A percentile compares a stretch with the other conserved stretches of the same genome.
Evolutionary conservation across 2,797 vertebrate species (phyloP).

Genomic region (Myotis vivesi): DNA sequence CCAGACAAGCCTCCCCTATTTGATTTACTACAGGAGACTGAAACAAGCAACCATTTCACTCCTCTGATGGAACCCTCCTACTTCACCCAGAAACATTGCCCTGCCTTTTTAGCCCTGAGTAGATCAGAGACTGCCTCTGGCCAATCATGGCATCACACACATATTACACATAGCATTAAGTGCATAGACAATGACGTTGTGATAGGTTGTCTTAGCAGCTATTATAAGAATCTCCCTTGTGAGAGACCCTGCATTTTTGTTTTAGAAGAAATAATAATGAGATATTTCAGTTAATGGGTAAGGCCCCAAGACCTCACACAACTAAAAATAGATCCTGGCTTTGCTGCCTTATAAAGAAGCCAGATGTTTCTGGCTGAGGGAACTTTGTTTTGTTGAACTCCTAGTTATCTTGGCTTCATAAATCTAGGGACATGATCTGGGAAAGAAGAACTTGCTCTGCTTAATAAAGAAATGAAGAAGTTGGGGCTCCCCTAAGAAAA

Average conservation of each 20-base stretch:
- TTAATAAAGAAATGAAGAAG: not conserved
- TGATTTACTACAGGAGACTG: not conserved
- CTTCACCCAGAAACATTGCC: not conserved
- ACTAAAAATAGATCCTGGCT: not conserved
- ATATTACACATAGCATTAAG: not conserved
- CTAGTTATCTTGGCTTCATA: not conserved
- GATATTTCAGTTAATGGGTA: not conserved
- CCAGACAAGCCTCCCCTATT: not conserved
- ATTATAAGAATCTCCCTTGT: not conserved
- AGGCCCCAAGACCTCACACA: not conserved
- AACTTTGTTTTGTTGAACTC: not conserved
- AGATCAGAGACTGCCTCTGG: not conserved
- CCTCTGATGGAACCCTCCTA: not conserved
- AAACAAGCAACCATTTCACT: not conserved
- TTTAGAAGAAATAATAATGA: constrained; percentile 18
- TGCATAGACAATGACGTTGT: not conserved
- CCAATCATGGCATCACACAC: too few species aligned
- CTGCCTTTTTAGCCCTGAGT: not conserved
- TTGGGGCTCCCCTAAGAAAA: not conserved
- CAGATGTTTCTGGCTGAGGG: not conserved
- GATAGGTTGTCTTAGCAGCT: not conserved
- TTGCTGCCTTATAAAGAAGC: not conserved
- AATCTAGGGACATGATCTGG: not conserved
- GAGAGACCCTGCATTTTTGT: not conserved
- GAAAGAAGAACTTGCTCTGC: not conserved